Base-by-base conservation (phyloP, 1,140 invertebrate species). In the Callitettix versicolor region DNA sequence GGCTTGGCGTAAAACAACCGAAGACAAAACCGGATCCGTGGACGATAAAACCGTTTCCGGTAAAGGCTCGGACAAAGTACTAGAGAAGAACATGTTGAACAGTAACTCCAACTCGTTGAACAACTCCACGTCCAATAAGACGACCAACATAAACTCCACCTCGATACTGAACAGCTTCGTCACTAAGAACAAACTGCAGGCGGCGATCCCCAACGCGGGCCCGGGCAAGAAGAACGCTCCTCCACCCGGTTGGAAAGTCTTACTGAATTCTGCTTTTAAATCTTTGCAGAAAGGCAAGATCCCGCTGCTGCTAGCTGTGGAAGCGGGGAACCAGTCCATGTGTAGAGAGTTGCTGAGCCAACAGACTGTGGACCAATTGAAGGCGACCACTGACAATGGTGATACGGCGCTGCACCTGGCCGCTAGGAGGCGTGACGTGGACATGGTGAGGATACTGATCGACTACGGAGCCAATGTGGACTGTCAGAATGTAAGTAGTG, bases 351-450 rank as follows among this genome's bases (percentile, higher is more conserved):
- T 98, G 18, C 76, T 98, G 50, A 78, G 84, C 64, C 79, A 86
- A 68, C 78, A 88, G 77, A 83, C 88, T 57, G 75, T 85, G 56
- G 86, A 90, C 67, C 84, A 90, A 71, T 71, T 89, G 24, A 79
- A 81, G 73, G 78, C 83, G 53, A 79, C 81, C 33, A 83, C 84
- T 14, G 80, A 80, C 38, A 80, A 79, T 63, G 86, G 86, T 11
- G 94, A 98, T 68, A 88, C 88, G 7, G 91, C 89, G 30, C 74
- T 98, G 17, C 95, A 98, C 74, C 73, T 96, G 43, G 93, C 93
- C 11, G 88, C 89, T 17, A 75, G 90, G 64, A 78, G 86, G 62
- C 80, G 86, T 63, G 93, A 97, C 68, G 81, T 94, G 44, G 94
- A 98, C 55, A 86, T 96, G 81, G 84, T 91, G 15, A 77, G 88